These are phyloP conservation scores for Scytalopus superciliaris DNA, from an alignment of 2,113 vertebrate genomes.

Conservation along the genomic window DNA sequence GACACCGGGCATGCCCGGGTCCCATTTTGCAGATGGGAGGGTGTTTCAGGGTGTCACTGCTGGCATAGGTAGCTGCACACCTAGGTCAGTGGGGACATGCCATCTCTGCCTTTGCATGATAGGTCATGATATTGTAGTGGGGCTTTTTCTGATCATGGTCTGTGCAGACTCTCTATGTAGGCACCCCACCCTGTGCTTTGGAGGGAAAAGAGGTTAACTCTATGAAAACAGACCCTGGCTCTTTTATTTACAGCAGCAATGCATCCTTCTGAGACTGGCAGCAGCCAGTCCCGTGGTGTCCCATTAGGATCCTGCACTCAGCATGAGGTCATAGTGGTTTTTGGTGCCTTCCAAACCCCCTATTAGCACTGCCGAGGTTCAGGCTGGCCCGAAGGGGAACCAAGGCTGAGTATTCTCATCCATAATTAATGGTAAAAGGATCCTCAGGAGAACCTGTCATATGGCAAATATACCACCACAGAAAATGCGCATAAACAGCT, in stretches of 20 bases:
- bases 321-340: neutral
- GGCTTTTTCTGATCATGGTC: neutral
- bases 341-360: neutral
- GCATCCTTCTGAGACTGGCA: neutral
- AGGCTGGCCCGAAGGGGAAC: neutral
- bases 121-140: neutral
- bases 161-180: fast-evolving
- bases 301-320: neutral
- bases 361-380: neutral
- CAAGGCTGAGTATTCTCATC: neutral
- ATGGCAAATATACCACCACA: neutral
- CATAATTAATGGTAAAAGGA: neutral
- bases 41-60: no score
- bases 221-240: neutral
- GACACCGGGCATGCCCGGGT: fast-evolving
- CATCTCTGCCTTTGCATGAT: fast-evolving
- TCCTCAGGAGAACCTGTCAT: neutral
- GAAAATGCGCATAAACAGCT: neutral
- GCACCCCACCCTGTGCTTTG: neutral
- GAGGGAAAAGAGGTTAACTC: neutral
- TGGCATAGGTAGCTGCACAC: neutral
- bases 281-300: neutral
- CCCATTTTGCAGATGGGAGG: neutral
- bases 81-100: neutral
- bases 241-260: neutral